Evolutionary conservation across 2,888 invertebrate species (phyloP), one percentile per base, ranked within the genome.

Genomic region (Orchestes rusci): DNA sequence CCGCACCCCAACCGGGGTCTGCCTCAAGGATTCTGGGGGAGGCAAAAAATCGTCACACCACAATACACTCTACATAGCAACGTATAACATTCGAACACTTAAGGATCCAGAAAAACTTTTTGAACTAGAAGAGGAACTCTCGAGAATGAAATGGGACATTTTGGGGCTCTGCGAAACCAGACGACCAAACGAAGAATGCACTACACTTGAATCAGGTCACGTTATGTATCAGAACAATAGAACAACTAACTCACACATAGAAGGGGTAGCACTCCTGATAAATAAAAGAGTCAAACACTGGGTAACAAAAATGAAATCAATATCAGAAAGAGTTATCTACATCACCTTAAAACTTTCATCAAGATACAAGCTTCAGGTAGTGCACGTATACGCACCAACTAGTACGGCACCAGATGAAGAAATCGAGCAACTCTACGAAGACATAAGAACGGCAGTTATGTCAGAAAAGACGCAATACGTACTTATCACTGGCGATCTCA

Each of bases 261-360:
- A 10, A 23, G 23, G 10, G 10, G 23, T 23, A 23, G 23, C 23
- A 23, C 23, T 23, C 5, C 23, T 23, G 7, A 10, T 23, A 5
- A 37, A 37, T 37, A 37, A 37, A 37, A 37, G 7, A 7, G 12
- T 37, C 12, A 37, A 37, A 27, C 20, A 37, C 27, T 27, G n/a
- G 15, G 15, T 37, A 7, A 37, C 27, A 12, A 4, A 3, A 2
- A 23, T 23, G 10, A 23, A 23, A 23, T 10, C 23, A 23, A 23
- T 23, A 7, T 23, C 23, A 5, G 23, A 23, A 5, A 23, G 23
- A 7, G 7, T 7, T 23, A 23, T 23, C 5, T 23, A 23, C 10
- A 23, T 23, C 5, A 7, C 10, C 23, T 5, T 23, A 5, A 23
- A 23, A 23, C 10, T 10, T 7, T 23, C 23, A 23, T 5, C 5